Evolutionary conservation across 1,140 invertebrate genomes (phyloP).

Genomic region (Reticulitermes speratus): DNA sequence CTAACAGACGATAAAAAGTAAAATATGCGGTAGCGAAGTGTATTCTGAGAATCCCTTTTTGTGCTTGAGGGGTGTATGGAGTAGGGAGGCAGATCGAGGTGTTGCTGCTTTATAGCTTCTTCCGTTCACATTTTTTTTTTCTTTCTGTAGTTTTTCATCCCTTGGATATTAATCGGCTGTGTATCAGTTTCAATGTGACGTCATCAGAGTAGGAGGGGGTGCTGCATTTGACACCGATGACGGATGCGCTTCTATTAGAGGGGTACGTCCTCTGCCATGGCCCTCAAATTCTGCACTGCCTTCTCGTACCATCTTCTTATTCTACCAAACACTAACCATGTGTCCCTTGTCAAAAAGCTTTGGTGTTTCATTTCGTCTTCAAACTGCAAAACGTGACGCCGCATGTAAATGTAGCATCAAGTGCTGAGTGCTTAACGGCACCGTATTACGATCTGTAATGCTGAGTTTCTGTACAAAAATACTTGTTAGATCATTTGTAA

Average conservation of each 20-base stretch:
- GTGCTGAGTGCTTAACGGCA: background rate
- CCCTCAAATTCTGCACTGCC: background rate
- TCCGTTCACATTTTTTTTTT: background rate
- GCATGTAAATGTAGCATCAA: background rate
- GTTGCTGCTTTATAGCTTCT: background rate
- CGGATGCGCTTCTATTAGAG: background rate
- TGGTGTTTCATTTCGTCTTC: background rate
- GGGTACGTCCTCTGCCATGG: background rate
- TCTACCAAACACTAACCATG: background rate
- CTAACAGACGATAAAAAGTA: conserved; percentile 30
- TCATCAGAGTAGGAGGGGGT: background rate
- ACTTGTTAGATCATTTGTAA: background rate
- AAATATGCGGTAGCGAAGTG: conserved; percentile 28
- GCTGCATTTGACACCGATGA: conserved; percentile 3
- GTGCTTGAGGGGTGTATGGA: background rate
- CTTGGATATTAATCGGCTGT: conserved; percentile 25
- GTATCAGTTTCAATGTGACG: conserved; percentile 21
- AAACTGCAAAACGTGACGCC: background rate
- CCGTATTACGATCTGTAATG: background rate
- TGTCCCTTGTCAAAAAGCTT: background rate
- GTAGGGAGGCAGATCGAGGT: background rate
- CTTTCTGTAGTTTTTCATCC: background rate
- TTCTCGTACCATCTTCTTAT: background rate
- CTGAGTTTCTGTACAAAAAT: background rate
- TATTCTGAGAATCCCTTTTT: conserved; percentile 20